Percentiles rank a stretch among this genome's conserved stretches.
Conservation (phyloP, 2,888 invertebrate genomes). For the Spilarctia lutea region DNA sequence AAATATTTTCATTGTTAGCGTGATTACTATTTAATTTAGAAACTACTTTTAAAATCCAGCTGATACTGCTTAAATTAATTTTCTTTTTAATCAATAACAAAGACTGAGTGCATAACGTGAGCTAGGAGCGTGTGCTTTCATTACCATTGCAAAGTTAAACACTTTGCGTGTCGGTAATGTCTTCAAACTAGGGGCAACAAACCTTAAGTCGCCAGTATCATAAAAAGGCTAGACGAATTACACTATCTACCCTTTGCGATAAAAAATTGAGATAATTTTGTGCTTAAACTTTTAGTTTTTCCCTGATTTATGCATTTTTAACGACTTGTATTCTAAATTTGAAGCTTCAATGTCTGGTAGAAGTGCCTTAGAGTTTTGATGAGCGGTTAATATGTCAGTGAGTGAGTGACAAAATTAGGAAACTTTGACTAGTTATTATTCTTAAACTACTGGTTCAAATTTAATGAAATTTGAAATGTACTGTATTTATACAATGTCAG, state of each 20-base stretch:
- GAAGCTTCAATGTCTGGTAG: too few species aligned
- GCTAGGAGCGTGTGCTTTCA: constrained; percentile 22
- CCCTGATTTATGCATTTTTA: too few species aligned
- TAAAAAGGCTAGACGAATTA: background rate
- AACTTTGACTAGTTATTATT: too few species aligned
- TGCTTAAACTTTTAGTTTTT: background rate
- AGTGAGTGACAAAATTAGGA: too few species aligned
- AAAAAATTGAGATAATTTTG: background rate
- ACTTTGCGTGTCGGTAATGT: constrained; percentile 27
- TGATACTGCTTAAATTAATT: background rate
- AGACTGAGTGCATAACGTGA: constrained; percentile 18
- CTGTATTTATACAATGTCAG: too few species aligned
- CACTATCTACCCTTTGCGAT: background rate
- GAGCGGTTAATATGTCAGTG: too few species aligned
- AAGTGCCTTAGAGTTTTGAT: too few species aligned
- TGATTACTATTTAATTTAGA: background rate
- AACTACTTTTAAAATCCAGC: too few species aligned
- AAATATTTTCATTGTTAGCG: background rate
- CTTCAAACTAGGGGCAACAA: constrained; percentile 17
- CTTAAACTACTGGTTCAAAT: too few species aligned
- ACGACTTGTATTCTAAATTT: too few species aligned
- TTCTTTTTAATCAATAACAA: constrained; percentile 14
- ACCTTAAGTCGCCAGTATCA: constrained; percentile 12
- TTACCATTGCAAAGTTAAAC: constrained; percentile 31
- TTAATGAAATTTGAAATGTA: too few species aligned